phyloP scores from a whole-genome alignment of 2,113 vertebrate species.

The Elaphurus davidianus region DNA sequence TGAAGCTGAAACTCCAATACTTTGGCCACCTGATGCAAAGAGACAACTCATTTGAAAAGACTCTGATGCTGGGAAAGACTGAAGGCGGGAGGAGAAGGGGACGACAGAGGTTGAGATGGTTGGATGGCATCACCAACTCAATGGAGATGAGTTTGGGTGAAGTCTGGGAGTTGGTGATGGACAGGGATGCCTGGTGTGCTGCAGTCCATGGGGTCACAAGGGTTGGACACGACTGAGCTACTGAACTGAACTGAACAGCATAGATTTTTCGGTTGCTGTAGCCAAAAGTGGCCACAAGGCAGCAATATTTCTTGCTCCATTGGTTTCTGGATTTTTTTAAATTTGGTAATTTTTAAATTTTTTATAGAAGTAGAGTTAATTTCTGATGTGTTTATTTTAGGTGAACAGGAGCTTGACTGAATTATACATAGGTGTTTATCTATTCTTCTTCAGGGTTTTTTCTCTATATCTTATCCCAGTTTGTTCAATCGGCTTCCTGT shows the following conservation, averaged over 20 bases:
- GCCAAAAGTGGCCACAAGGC: not conserved
- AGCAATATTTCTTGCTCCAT: not conserved
- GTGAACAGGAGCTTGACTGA: not conserved
- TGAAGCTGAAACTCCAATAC: no score
- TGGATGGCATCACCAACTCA: fast-evolving
- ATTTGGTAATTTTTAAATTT: not conserved
- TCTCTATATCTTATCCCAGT: fast-evolving
- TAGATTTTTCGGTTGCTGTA: not conserved
- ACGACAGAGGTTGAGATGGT: fast-evolving
- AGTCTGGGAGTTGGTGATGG: fast-evolving
- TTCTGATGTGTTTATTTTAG: not conserved
- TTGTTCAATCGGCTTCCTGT: not conserved
- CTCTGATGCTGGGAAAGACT: not conserved
- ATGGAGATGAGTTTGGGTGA: not conserved
- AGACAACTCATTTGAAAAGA: no score
- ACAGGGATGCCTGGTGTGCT: not conserved
- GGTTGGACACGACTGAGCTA: not conserved
- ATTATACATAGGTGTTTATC: not conserved
- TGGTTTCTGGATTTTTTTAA: not conserved
- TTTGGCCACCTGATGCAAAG: no score
- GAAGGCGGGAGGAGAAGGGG: fast-evolving
- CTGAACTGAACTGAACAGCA: not conserved
- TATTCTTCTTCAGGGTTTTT: not conserved
- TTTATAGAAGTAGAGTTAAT: not conserved
- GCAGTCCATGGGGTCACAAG: fast-evolving